Base-by-base conservation (phyloP, 2,888 invertebrate species). In the Piscicola geometra region DNA sequence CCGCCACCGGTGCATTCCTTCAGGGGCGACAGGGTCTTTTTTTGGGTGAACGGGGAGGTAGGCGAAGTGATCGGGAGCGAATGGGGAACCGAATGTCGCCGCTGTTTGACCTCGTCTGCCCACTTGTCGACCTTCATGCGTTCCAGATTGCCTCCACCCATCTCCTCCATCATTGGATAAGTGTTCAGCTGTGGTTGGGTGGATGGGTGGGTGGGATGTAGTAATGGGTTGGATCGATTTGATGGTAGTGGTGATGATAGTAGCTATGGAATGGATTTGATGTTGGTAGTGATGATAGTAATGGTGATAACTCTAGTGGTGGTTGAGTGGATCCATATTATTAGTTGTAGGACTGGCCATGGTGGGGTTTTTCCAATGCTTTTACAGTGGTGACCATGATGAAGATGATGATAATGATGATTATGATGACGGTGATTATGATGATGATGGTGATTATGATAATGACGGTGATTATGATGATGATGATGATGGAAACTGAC, bases 51-150 rank as follows among this genome's bases (percentile, higher is more conserved):
- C 21, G 50, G 41, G 21, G 25, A 32, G 28, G 71, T 18, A 3
- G 32, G n/a, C 3, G 35, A 1, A 5, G 25, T 21, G 30, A 56
- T 15, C 30, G 76, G 68, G 1, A 73, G 56, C 1, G 66, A 33
- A 67, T 76, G 69, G 28, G 76, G 76, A 1, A 72, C 67, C 15
- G 76, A 76, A 41, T 76, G 76, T 12, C 76, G 33, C 32, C 76
- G 60, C 67, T 73, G 73, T 32, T 66, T 64, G n/a, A 73, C 71
- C n/a, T 67, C 73, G 25, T 41, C 33, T 33, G 33, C 25, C 50
- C 41, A 68, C 25, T 33, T 52, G 9, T 76, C 76, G 18, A 72
- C 50, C 32, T 41, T 25, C 28, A 76, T 25, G 30, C 71, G 50
- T n/a, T 18, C 36, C n/a, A 69, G 41, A 12, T 64, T 71, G 35